These are phyloP conservation scores for Microhierax caerulescens DNA, from an alignment of 2,797 vertebrate genomes.

Conservation along the genomic window DNA sequence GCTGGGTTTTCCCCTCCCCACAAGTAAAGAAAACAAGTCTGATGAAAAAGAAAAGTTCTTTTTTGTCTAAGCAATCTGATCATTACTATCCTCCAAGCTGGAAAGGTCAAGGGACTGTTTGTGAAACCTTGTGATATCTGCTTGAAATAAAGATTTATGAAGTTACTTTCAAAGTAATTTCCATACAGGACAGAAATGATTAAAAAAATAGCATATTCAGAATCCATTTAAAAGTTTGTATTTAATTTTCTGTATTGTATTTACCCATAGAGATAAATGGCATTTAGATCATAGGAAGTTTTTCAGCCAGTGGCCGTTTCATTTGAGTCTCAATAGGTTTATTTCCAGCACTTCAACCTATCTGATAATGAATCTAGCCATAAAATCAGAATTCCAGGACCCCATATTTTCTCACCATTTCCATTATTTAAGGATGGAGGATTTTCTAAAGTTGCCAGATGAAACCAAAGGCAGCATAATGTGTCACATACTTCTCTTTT, in stretches of 20 bases:
- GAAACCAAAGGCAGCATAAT: background rate
- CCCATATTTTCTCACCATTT: background rate
- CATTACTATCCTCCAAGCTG: background rate
- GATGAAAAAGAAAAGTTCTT: background rate
- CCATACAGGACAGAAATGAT: background rate
- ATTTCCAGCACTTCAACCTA: background rate
- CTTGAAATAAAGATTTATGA: background rate
- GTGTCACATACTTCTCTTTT: background rate
- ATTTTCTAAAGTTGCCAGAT: background rate
- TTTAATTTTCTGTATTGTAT: background rate
- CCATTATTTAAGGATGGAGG: background rate
- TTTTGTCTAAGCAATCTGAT: background rate
- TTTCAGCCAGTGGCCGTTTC: background rate
- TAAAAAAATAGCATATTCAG: background rate
- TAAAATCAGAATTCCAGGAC: background rate
- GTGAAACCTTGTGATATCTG: background rate
- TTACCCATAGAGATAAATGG: background rate
- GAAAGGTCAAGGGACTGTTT: background rate
- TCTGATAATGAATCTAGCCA: background rate
- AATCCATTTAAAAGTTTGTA: background rate
- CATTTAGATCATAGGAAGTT: background rate
- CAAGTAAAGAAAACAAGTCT: background rate
- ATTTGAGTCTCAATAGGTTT: background rate
- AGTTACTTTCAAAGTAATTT: background rate
- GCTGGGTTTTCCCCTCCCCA: background rate